phyloP scores from a whole-genome alignment of 2,113 vertebrate species.

The Irena cyanogastra region DNA sequence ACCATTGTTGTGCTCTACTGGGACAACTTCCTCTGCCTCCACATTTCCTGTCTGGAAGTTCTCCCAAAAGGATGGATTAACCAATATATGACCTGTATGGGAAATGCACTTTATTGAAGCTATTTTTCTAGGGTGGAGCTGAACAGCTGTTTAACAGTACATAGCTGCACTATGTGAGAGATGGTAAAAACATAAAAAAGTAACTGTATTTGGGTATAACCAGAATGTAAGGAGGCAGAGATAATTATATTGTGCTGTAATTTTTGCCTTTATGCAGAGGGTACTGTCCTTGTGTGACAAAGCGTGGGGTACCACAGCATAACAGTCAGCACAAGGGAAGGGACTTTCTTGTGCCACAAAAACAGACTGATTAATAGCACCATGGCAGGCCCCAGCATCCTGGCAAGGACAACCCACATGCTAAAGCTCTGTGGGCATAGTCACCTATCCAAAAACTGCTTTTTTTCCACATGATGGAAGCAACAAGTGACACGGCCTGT shows the following conservation, averaged over 20 bases:
- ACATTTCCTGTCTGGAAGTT: slow-evolving; percentile 43
- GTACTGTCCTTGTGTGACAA: not conserved
- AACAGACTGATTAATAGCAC: not conserved
- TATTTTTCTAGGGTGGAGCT: slow-evolving; percentile 49
- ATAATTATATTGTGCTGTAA: not conserved
- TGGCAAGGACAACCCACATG: not conserved
- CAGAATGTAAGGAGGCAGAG: not conserved
- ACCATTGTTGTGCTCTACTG: not conserved
- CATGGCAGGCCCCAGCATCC: not conserved
- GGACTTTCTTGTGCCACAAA: not conserved
- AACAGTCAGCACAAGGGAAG: not conserved
- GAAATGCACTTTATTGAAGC: slow-evolving; percentile 42
- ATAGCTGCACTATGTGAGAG: not conserved
- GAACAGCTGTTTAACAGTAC: slow-evolving; percentile 26
- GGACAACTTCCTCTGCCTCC: slow-evolving; percentile 44
- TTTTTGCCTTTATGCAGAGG: not conserved
- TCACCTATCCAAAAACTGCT: not conserved
- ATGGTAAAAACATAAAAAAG: not conserved
- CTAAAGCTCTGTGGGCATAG: not conserved
- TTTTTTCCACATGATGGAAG: not conserved
- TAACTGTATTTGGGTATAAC: not conserved
- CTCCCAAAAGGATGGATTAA: slow-evolving; percentile 49
- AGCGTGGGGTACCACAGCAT: not conserved
- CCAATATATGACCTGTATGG: slow-evolving; percentile 47
- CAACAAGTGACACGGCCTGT: not conserved